Evolutionary conservation across 1,140 invertebrate genomes (phyloP).

Genomic region (Diachasmimorpha longicaudata): DNA sequence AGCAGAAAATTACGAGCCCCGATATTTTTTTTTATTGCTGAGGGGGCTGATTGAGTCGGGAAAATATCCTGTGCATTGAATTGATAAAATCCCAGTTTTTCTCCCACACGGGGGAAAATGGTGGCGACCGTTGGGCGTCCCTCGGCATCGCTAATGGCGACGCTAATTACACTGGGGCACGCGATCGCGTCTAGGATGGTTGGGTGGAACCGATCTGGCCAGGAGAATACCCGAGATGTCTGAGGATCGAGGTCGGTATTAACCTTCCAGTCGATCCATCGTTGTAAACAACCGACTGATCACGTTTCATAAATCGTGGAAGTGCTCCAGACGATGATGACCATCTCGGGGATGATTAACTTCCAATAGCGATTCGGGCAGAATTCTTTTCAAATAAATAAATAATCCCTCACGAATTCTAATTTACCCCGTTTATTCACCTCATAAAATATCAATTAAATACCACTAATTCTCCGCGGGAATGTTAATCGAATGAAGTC

Average conservation of each 20-base stretch:
- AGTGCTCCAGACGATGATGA: too few relatives aligned
- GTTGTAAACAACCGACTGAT: background rate
- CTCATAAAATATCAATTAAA: background rate
- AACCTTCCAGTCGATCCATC: background rate
- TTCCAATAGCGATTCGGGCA: too few relatives aligned
- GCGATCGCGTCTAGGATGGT: background rate
- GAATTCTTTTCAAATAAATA: too few relatives aligned
- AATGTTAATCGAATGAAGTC: background rate
- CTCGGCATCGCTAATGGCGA: background rate
- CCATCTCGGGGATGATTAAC: too few relatives aligned
- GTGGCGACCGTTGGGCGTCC: background rate
- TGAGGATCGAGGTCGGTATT: background rate
- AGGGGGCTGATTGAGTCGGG: too few relatives aligned
- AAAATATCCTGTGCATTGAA: too few relatives aligned
- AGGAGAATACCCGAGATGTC: background rate
- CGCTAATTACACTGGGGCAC: background rate
- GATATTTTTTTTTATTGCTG: too few relatives aligned
- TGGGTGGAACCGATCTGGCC: background rate
- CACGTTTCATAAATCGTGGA: background rate
- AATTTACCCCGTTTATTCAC: background rate
- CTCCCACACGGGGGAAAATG: background rate
- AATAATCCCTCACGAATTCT: too few relatives aligned
- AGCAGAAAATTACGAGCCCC: too few relatives aligned
- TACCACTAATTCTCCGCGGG: background rate
- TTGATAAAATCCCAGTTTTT: too few relatives aligned